These are phyloP conservation scores for Mormyrus iriodes DNA, from an alignment of 2,113 vertebrate species.

Conservation along the genomic window DNA sequence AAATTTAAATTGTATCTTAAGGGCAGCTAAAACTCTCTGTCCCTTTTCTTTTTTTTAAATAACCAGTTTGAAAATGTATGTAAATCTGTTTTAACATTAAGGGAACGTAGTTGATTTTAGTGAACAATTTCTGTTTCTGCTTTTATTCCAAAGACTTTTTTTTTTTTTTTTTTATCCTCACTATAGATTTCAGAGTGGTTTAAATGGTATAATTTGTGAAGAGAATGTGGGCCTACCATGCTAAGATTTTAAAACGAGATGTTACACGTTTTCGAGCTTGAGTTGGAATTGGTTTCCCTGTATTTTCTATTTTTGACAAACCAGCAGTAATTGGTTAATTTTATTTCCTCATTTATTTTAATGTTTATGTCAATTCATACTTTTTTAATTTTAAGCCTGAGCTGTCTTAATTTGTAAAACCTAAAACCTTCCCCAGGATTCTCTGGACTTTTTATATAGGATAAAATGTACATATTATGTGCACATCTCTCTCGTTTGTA, in stretches of 20 bases:
- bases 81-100: not conserved
- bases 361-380: not conserved
- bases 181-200: not conserved
- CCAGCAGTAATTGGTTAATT: not conserved
- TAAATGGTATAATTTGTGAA: not conserved
- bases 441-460: constrained; percentile 6
- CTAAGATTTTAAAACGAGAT: not conserved
- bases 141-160: not conserved
- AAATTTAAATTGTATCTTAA: not conserved
- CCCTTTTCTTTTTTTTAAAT: not conserved
- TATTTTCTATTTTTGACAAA: not conserved
- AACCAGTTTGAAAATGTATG: constrained; percentile 8
- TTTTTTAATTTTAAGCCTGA: not conserved
- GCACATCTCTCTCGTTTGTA: not conserved
- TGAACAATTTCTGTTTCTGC: not conserved
- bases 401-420: constrained; percentile 11
- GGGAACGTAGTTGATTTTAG: not conserved
- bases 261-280: not conserved
- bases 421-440: not conserved
- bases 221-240: not conserved
- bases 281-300: not conserved
- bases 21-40: constrained; percentile 21
- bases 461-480: not conserved
- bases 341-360: not conserved
- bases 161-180: not conserved